These are phyloP conservation scores for Aphaenogaster floridana DNA, from an alignment of 1,140 invertebrate genomes.

Conservation along the genomic window DNA sequence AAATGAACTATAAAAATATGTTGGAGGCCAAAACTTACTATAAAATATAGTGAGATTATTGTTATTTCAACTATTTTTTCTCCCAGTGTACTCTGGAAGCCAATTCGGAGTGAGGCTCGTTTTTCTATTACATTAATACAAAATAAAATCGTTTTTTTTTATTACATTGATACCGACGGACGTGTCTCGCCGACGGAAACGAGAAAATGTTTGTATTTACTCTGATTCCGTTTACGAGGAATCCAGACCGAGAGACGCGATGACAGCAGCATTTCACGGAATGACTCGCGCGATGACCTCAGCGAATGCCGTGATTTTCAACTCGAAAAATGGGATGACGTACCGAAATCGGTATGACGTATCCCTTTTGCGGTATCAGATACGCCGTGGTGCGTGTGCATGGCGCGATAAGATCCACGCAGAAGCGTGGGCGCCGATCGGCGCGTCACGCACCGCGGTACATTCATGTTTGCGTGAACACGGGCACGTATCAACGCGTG, in stretches of 20 bases:
- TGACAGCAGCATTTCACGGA: slow-evolving; percentile 10
- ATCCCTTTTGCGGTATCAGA: slow-evolving; percentile 19
- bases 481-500: background rate
- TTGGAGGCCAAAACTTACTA: too few species aligned
- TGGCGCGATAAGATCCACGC: slow-evolving; percentile 7
- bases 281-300: slow-evolving; percentile 40
- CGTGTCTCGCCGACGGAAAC: background rate
- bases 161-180: background rate
- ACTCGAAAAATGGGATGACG: slow-evolving; percentile 30
- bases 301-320: slow-evolving; percentile 42
- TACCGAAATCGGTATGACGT: slow-evolving; percentile 57
- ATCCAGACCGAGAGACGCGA: background rate
- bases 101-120: background rate
- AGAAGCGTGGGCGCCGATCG: slow-evolving; percentile 4
- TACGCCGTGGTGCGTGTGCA: background rate
- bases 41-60: too few species aligned
- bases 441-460: background rate
- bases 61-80: too few species aligned
- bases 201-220: background rate
- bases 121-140: background rate
- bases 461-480: slow-evolving; percentile 1
- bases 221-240: background rate
- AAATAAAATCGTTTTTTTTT: background rate
- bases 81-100: background rate
- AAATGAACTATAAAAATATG: too few species aligned